Percentiles rank a stretch among this genome's conserved stretches.
These are phyloP conservation scores for Thymelicus sylvestris DNA, from an alignment of 2,888 invertebrate species.

Conservation along the genomic window DNA sequence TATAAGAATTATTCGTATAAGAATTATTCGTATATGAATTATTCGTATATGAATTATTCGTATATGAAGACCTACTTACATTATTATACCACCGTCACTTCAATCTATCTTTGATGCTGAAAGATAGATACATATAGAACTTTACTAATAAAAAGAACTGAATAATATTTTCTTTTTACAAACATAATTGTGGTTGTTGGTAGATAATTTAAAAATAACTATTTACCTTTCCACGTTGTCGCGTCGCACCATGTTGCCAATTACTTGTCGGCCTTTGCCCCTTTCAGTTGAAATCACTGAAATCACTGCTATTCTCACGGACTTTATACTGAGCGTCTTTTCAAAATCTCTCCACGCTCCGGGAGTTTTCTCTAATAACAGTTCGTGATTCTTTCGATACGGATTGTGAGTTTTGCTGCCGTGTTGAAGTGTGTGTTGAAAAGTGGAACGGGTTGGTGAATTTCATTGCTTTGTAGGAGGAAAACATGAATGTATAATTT, in stretches of 20 bases:
- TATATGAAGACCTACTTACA: no score
- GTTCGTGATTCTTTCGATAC: constrained; percentile 17
- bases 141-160: background rate
- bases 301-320: constrained; percentile 34
- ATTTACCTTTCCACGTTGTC: constrained; percentile 4
- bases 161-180: background rate
- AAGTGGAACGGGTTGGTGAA: background rate
- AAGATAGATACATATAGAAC: no score
- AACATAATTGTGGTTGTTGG: background rate
- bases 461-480: background rate
- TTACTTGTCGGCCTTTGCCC: constrained; percentile 20
- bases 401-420: constrained; percentile 2
- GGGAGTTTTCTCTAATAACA: constrained; percentile 41
- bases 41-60: no score
- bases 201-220: constrained; percentile 1
- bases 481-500: background rate
- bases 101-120: no score
- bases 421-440: constrained; percentile 1
- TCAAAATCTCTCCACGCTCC: constrained; percentile 33
- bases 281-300: constrained; percentile 6
- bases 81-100: no score
- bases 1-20: no score
- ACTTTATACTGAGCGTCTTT: constrained; percentile 22
- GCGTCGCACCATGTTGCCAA: constrained; percentile 1
- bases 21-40: no score